These are phyloP conservation scores for Paraplagusia blochii DNA, from an alignment of 2,113 vertebrate species.

Conservation along the genomic window DNA sequence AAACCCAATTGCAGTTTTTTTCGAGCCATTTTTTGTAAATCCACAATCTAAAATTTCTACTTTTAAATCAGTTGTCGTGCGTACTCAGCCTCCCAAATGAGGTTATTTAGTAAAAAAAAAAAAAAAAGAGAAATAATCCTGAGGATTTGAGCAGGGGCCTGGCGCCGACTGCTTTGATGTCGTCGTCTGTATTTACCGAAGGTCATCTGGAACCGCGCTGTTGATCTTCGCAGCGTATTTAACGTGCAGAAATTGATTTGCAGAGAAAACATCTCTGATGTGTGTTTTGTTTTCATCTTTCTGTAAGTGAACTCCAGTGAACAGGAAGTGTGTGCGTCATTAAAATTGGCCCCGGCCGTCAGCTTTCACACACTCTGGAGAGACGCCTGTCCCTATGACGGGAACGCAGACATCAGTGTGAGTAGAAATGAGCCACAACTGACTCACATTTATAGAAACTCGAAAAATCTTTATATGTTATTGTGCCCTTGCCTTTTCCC, in stretches of 20 bases:
- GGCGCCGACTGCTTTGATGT: too few species aligned
- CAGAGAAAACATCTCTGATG: slow-evolving; percentile 57
- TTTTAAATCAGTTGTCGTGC: too few species aligned
- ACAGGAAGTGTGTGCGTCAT: slow-evolving; percentile 67
- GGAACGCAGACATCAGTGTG: slow-evolving; percentile 32
- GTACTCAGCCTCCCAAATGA: too few species aligned
- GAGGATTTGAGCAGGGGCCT: too few species aligned
- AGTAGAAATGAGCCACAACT: slow-evolving; percentile 12
- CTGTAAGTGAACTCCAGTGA: slow-evolving; percentile 62
- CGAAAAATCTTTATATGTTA: too few species aligned
- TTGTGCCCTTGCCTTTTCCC: too few species aligned
- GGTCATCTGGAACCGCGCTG: slow-evolving; percentile 18
- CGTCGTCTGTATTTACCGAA: background rate
- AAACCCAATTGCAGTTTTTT: too few species aligned
- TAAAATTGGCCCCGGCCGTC: slow-evolving; percentile 63
- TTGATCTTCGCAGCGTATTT: slow-evolving; percentile 46
- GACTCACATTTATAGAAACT: background rate
- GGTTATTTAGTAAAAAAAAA: too few species aligned
- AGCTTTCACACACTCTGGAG: slow-evolving; percentile 69
- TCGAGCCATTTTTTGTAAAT: too few species aligned
- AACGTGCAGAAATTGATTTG: slow-evolving; percentile 64
- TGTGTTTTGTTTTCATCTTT: slow-evolving; percentile 61
- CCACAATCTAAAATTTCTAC: too few species aligned
- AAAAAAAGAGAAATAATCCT: too few species aligned
- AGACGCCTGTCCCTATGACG: slow-evolving; percentile 46